These are phyloP conservation scores for Tetragnatha montana DNA, from an alignment of 2,888 invertebrate genomes.

Conservation along the genomic window DNA sequence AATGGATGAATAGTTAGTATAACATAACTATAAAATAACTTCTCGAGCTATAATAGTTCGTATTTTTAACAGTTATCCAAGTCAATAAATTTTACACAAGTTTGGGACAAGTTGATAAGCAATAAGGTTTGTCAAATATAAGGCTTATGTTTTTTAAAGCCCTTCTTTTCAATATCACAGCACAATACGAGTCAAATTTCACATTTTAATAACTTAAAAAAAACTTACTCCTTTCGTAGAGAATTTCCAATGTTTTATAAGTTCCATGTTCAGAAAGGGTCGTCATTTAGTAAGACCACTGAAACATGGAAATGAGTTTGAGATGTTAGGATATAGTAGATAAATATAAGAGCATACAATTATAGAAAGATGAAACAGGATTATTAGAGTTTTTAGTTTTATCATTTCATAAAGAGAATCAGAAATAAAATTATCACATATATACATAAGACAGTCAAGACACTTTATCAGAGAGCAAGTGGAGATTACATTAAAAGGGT, in stretches of 20 bases:
- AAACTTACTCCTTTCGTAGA: constrained; percentile 47
- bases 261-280: constrained; percentile 42
- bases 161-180: too few species aligned
- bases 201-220: constrained; percentile 27
- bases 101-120: too few species aligned
- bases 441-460: not conserved
- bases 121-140: too few species aligned
- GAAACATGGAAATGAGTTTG: constrained; percentile 47
- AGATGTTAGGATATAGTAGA: not conserved
- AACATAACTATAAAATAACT: too few species aligned
- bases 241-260: constrained; percentile 58
- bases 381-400: not conserved
- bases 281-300: constrained; percentile 52
- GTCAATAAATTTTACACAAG: too few species aligned
- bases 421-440: not conserved
- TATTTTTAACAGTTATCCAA: too few species aligned
- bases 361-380: not conserved
- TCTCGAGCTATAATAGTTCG: too few species aligned
- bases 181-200: not conserved
- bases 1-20: too few species aligned
- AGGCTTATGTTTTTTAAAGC: too few species aligned
- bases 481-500: too few species aligned
- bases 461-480: too few species aligned
- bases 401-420: not conserved
- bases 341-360: constrained; percentile 18